phyloP scores from a whole-genome alignment of 1,140 invertebrate species.

The Euura lappo region DNA sequence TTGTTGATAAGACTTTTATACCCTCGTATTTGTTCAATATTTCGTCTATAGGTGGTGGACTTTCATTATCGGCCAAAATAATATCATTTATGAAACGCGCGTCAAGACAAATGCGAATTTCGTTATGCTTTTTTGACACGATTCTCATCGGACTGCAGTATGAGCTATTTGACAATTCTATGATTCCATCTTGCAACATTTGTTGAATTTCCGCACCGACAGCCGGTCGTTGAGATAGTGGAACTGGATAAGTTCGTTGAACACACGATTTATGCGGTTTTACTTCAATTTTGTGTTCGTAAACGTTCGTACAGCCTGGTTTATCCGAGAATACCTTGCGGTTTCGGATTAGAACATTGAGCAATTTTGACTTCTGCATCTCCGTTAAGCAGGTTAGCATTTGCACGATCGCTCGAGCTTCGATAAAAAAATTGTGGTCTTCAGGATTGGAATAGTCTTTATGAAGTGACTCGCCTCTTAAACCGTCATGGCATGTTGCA shows the following conservation, averaged over 20 bases:
- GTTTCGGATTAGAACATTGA: not conserved
- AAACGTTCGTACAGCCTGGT: conserved; percentile 17
- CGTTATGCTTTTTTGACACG: conserved; percentile 35
- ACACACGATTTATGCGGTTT: conserved; percentile 19
- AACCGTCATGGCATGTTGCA: not conserved
- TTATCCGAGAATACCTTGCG: conserved; percentile 13
- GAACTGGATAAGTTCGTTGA: conserved; percentile 31
- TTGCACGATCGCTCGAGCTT: not conserved
- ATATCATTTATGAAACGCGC: conserved; percentile 36
- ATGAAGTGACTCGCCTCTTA: not conserved
- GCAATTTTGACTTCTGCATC: not conserved
- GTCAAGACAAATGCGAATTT: conserved; percentile 44
- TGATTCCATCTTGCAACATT: conserved; percentile 32
- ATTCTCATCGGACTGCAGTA: conserved; percentile 41
- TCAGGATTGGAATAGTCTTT: not conserved
- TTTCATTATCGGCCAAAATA: conserved; percentile 35
- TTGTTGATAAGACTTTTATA: conserved; percentile 27
- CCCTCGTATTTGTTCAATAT: not conserved
- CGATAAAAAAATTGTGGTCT: not conserved
- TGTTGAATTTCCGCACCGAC: conserved; percentile 25
- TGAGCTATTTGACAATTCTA: conserved; percentile 32
- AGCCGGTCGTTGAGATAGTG: conserved; percentile 18
- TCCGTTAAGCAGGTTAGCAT: conserved; percentile 1
- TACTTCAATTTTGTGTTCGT: conserved; percentile 24
- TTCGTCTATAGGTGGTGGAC: conserved; percentile 32